Conservation (phyloP, 2,113 vertebrate genomes). For the Delphinapterus leucas region DNA sequence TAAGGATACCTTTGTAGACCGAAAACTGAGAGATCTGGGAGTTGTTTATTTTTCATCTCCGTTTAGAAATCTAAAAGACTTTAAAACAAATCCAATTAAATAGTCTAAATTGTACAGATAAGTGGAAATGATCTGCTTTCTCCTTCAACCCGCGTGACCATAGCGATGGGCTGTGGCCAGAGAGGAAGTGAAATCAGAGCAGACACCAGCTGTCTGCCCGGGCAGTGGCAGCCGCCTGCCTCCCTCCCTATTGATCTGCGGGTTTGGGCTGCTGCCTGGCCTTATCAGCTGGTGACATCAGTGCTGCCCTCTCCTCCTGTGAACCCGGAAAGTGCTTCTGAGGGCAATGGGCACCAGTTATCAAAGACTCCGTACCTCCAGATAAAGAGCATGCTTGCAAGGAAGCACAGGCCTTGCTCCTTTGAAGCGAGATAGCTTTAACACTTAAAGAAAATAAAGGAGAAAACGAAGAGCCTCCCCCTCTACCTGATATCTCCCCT, state of each 20-base stretch:
- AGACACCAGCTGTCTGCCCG: conserved; percentile 73
- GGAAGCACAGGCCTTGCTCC: conserved; percentile 66
- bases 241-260: conserved; percentile 73
- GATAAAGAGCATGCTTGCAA: conserved; percentile 59
- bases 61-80: neutral
- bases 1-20: neutral
- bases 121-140: neutral
- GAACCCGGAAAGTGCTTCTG: conserved; percentile 74
- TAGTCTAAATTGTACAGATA: neutral
- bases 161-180: neutral
- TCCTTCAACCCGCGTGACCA: neutral
- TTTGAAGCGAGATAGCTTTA: conserved; percentile 77
- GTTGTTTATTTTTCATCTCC: neutral
- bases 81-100: neutral
- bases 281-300: conserved; percentile 74
- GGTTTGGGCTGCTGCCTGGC: conserved; percentile 73
- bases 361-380: conserved; percentile 64
- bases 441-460: conserved; percentile 67
- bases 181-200: conserved; percentile 67
- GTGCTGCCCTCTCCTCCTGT: conserved; percentile 60
- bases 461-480: neutral
- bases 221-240: conserved; percentile 55
- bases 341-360: conserved; percentile 61
- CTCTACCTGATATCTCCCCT: conserved; percentile 62
- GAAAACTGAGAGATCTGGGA: neutral